Evolutionary conservation across 2,113 vertebrate species (phyloP).

Genomic region (Odocoileus hemionus): DNA sequence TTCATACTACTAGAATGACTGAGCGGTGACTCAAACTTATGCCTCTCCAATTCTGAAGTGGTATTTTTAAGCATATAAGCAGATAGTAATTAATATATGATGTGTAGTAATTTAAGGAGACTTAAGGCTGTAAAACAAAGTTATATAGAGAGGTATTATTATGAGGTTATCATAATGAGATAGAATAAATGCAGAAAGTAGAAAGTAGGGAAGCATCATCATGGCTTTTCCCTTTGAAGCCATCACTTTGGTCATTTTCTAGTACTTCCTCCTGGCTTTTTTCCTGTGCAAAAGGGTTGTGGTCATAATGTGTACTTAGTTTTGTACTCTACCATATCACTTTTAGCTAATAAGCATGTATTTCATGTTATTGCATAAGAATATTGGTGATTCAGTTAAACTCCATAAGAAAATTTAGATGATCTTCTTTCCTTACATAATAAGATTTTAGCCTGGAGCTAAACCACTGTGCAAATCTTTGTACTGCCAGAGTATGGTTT

Average conservation of each 20-base stretch:
- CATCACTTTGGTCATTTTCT: not conserved
- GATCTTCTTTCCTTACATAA: not conserved
- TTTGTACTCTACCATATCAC: not conserved
- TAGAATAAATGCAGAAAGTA: not conserved
- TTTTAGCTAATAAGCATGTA: not conserved
- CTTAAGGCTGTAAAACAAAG: not conserved
- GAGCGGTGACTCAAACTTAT: not conserved
- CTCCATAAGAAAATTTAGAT: not conserved
- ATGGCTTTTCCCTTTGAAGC: not conserved
- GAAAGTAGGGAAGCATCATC: not conserved
- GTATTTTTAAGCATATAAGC: constrained; percentile 5
- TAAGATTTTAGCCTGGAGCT: not conserved
- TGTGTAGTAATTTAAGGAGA: not conserved
- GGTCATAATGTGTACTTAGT: not conserved
- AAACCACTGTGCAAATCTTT: not conserved
- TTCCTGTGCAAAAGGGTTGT: not conserved
- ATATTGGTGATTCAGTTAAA: not conserved
- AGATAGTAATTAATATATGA: not conserved
- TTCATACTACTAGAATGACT: not conserved
- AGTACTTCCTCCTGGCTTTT: not conserved
- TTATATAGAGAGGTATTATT: not conserved
- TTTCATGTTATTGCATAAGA: not conserved
- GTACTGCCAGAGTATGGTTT: not conserved
- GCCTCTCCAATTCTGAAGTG: not conserved
- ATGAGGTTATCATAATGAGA: not conserved